Percentiles rank a stretch among this genome's conserved stretches.
phyloP scores from a whole-genome alignment of 2,797 vertebrate genomes.

The Pseudochirops corinnae region DNA sequence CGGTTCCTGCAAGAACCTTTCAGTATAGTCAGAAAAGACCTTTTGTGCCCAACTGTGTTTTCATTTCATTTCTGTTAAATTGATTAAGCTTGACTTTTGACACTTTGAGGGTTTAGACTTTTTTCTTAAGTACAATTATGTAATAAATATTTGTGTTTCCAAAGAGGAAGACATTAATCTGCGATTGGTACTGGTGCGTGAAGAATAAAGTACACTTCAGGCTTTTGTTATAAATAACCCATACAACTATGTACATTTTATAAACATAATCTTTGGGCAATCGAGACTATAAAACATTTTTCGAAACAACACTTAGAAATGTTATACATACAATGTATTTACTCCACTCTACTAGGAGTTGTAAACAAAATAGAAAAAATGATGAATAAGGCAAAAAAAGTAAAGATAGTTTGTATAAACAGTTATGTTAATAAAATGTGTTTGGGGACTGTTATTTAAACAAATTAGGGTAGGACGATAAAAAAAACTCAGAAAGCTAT shows the following conservation, averaged over 20 bases:
- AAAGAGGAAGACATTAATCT: conserved; percentile 78
- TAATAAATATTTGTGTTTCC: conserved; percentile 85
- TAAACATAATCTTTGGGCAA: conserved; percentile 82
- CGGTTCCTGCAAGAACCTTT: conserved; percentile 77
- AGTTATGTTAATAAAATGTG: conserved; percentile 79
- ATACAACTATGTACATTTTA: conserved; percentile 80
- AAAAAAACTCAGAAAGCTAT: conserved; percentile 77
- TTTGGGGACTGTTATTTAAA: conserved; percentile 79
- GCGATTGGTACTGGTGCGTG: conserved; percentile 74
- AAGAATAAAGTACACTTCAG: conserved; percentile 80
- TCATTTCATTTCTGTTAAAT: conserved; percentile 85
- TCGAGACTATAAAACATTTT: conserved; percentile 79
- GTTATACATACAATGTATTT: conserved; percentile 71
- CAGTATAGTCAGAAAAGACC: conserved; percentile 82
- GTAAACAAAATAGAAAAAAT: conserved; percentile 80
- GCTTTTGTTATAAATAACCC: conserved; percentile 83
- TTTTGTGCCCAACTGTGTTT: conserved; percentile 83
- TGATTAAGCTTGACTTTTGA: conserved; percentile 86
- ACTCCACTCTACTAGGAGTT: conserved; percentile 53
- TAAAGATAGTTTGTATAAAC: conserved; percentile 78
- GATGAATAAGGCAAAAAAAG: conserved; percentile 80
- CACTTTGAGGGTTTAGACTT: conserved; percentile 81
- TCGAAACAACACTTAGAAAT: conserved; percentile 78
- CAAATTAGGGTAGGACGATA: conserved; percentile 80
- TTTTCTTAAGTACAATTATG: conserved; percentile 76